Percentiles rank a stretch among this genome's conserved stretches.
Evolutionary conservation across 2,797 vertebrate species (phyloP).

Genomic region (Gallirallus australis): DNA sequence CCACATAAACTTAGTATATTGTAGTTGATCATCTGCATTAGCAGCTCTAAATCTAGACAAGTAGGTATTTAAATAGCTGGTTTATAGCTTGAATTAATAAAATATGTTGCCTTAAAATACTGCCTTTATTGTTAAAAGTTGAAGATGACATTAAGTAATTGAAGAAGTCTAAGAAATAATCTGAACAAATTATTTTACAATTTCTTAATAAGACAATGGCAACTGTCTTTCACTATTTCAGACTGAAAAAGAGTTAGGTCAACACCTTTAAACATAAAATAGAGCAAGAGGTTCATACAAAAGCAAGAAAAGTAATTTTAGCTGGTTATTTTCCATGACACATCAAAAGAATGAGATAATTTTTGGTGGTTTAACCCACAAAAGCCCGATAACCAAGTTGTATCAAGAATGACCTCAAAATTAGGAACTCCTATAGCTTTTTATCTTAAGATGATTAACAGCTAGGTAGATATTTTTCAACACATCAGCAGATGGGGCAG

Average conservation of each 20-base stretch:
- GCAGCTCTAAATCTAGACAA: background rate
- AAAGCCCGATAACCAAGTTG: background rate
- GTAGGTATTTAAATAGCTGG: background rate
- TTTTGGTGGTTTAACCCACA: background rate
- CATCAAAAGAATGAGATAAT: background rate
- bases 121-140: background rate
- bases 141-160: background rate
- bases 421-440: background rate
- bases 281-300: background rate
- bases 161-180: background rate
- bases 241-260: too few relatives aligned
- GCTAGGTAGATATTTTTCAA: background rate
- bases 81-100: background rate
- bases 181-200: background rate
- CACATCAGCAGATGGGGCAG: background rate
- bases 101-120: background rate
- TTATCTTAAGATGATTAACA: background rate
- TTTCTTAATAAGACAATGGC: background rate
- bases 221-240: background rate
- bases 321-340: background rate
- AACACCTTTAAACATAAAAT: background rate
- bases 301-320: background rate
- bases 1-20: background rate
- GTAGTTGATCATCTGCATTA: background rate
- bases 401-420: background rate